phyloP scores from a whole-genome alignment of 2,888 invertebrate genomes.

The Griposia aprilina region DNA sequence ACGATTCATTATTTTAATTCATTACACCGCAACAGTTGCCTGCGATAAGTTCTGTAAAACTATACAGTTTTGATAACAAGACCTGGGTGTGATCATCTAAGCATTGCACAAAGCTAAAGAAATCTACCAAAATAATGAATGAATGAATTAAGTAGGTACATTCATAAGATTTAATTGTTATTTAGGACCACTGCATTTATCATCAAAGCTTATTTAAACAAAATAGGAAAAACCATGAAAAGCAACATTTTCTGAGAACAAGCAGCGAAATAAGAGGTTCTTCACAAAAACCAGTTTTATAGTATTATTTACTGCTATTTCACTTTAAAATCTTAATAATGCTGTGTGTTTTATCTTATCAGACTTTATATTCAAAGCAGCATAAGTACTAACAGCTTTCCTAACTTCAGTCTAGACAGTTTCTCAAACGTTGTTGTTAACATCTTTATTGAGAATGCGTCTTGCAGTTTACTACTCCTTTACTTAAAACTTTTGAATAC shows the following conservation, averaged over 20 bases:
- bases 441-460: slow-evolving; percentile 23
- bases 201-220: neutral
- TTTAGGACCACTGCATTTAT: neutral
- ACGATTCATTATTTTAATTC: slow-evolving; percentile 39
- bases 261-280: neutral
- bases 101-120: neutral
- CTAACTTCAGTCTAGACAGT: slow-evolving; percentile 51
- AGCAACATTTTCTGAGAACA: neutral
- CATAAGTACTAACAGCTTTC: slow-evolving; percentile 1
- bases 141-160: neutral
- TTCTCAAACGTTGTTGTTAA: slow-evolving; percentile 41
- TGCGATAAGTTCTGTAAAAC: slow-evolving; percentile 5
- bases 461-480: slow-evolving; percentile 20
- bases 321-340: neutral
- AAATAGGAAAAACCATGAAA: neutral
- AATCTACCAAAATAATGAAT: neutral
- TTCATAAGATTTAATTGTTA: neutral
- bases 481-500: slow-evolving; percentile 31
- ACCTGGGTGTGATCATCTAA: neutral
- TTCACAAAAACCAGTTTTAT: neutral
- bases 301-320: neutral
- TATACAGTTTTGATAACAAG: neutral
- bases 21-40: slow-evolving; percentile 34
- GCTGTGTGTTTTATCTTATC: slow-evolving; percentile 16
- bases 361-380: slow-evolving; percentile 26